Evolutionary conservation across 2,797 vertebrate genomes (phyloP), one percentile per base, ranked within the genome.

Genomic region (Hypotaenidia philippensis): DNA sequence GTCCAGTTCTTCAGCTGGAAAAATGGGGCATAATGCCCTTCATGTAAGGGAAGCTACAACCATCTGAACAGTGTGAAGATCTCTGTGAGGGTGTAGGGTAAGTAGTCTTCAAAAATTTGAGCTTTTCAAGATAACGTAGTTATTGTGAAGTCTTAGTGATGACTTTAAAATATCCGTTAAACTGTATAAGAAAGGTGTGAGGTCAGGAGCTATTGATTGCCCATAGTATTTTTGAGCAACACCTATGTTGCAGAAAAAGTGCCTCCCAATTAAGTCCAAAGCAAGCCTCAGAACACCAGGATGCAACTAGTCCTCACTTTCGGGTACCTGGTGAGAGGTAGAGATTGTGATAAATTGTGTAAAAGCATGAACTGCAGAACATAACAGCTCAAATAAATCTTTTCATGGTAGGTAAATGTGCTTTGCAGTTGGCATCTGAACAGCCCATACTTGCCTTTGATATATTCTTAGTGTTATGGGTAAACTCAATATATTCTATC

Each of bases 371-470:
- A 68, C 50, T 32, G 70, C 64, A 53, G 23, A 93, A 84, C 49
- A n/a, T 53, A 85, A 31, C 87, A 78, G 34, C 57, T 91, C 59
- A 94, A 77, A 87, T 88, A 88, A 96, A 32, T 96, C 74, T 55
- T 80, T 88, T 89, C 57, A 21, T 86, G 49, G 78, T 77, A 76
- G 23, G 78, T 92, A 83, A 91, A 96, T 56, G 31, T 89, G 22
- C 63, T 77, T 93, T 66, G 38, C 78, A 75, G 71, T 68, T 89
- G 80, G 15, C 11, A 10, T 75, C 31, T 68, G 88, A 93, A 79
- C 88, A 90, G 47, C 63, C 45, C 45, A 11, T 63, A 65, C 44
- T 60, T 92, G 68, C 55, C 18, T 91, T 50, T 80, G 50, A 90
- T 50, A 61, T n/a, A 80, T n/a, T 89, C 59, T 79, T 75, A 57